Base-by-base conservation (phyloP, 2,888 invertebrate genomes). In the Silvanus unidentatus region DNA sequence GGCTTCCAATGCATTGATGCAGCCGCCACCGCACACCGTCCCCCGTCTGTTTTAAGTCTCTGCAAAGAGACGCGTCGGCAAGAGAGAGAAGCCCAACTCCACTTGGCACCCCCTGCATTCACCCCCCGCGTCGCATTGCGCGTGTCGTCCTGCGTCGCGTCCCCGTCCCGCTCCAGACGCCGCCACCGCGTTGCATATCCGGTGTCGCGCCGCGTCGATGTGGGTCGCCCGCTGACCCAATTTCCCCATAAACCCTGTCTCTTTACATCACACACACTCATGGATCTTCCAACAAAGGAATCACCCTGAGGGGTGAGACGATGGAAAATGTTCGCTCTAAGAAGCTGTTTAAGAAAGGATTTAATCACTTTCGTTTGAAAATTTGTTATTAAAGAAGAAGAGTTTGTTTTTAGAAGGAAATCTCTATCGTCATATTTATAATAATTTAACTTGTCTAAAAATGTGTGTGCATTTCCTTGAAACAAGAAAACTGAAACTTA, bases 221-320 rank as follows among this genome's bases (percentile, higher is more conserved):
- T 53, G 50, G 53, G 53, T 53, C 55, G 49, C 54, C 47, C 47
- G 48, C 49, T 54, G 54, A 52, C 55, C 57, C 49, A 55, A 50
- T 55, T 57, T 55, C 44, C 48, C 35, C 36, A 37, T n/a, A 32
- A 8, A n/a, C 32, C 3, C 32, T 28, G n/a, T n/a, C n/a, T n/a
- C n/a, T n/a, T n/a, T n/a, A n/a, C n/a, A n/a, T n/a, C n/a, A n/a
- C n/a, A n/a, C n/a, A n/a, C n/a, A n/a, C n/a, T n/a, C n/a, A n/a
- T n/a, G n/a, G n/a, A n/a, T n/a, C n/a, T n/a, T 5, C 22, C 22
- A 8, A 22, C 22, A 22, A 22, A 22, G 8, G 22, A 22, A 22
- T 22, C 22, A 22, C 22, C 22, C 22, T 8, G 3, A 22, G 22
- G 22, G 8, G 8, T 8, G 8, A 22, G 22, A 22, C 3, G 22